Conservation (phyloP, 2,888 invertebrate species). For the Trachelus troglodyta region DNA sequence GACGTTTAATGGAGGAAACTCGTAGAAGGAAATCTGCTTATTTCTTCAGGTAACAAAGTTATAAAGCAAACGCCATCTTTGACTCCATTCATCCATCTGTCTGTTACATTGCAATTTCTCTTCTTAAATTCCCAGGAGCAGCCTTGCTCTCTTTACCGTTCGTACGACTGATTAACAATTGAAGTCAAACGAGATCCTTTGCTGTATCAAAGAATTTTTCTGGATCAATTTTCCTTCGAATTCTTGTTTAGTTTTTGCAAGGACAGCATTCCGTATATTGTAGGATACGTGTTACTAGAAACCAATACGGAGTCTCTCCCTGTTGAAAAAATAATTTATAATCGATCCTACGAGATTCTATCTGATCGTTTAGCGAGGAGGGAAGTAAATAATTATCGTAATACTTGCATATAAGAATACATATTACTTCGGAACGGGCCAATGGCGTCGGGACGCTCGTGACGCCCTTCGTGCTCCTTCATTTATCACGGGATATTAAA, state of each 20-base stretch:
- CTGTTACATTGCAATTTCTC: not conserved
- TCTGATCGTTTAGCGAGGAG: not conserved
- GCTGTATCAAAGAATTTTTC: no score
- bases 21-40: slow-evolving; percentile 5
- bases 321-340: not conserved
- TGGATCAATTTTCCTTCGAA: not conserved
- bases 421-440: not conserved
- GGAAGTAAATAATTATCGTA: not conserved
- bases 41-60: slow-evolving; percentile 4
- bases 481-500: not conserved
- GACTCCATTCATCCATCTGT: not conserved
- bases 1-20: not conserved
- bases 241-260: not conserved
- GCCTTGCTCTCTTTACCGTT: not conserved
- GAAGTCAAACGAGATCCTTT: no score
- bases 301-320: not conserved
- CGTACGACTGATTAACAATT: not conserved
- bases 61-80: not conserved
- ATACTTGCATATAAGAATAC: not conserved
- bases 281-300: not conserved
- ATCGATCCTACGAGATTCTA: not conserved
- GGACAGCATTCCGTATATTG: not conserved
- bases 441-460: not conserved
- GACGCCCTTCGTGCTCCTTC: not conserved
- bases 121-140: not conserved